Conservation (phyloP, 2,888 invertebrate species). For the Balanococcus diminutus region DNA sequence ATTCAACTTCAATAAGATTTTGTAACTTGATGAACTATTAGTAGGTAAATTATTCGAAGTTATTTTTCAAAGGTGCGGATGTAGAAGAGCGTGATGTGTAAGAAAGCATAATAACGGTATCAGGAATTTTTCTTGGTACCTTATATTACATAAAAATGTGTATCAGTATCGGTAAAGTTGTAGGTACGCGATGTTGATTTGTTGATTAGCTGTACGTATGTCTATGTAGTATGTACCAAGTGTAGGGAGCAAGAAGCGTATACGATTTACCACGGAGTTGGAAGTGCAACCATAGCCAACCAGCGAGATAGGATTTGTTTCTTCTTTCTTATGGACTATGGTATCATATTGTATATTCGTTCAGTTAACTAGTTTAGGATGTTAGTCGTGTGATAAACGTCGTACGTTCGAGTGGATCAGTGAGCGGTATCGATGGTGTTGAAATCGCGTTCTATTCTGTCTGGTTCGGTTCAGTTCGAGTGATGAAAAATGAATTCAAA, state of each 20-base stretch:
- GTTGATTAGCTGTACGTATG: not conserved
- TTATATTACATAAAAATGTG: not conserved
- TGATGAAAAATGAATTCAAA: not conserved
- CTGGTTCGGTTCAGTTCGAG: too few species aligned
- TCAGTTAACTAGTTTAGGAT: constrained; percentile 28
- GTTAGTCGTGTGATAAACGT: constrained; percentile 12
- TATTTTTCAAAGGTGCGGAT: not conserved
- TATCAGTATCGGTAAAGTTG: not conserved
- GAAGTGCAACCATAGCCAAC: constrained; percentile 6
- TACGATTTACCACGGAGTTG: constrained; percentile 1
- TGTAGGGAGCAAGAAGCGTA: not conserved
- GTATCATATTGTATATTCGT: constrained; percentile 4
- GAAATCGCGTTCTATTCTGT: constrained; percentile 29
- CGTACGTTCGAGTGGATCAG: not conserved
- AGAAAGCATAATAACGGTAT: not conserved
- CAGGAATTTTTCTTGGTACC: not conserved
- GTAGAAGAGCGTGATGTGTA: not conserved
- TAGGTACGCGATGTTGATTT: not conserved
- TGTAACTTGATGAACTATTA: too few species aligned
- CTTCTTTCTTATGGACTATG: not conserved
- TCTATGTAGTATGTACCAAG: too few species aligned
- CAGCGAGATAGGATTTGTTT: constrained; percentile 34
- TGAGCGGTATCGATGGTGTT: not conserved
- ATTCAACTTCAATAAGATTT: too few species aligned
- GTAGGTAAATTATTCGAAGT: not conserved